These are phyloP conservation scores for Ophraella communa DNA, from an alignment of 2,888 invertebrate species.

Conservation along the genomic window DNA sequence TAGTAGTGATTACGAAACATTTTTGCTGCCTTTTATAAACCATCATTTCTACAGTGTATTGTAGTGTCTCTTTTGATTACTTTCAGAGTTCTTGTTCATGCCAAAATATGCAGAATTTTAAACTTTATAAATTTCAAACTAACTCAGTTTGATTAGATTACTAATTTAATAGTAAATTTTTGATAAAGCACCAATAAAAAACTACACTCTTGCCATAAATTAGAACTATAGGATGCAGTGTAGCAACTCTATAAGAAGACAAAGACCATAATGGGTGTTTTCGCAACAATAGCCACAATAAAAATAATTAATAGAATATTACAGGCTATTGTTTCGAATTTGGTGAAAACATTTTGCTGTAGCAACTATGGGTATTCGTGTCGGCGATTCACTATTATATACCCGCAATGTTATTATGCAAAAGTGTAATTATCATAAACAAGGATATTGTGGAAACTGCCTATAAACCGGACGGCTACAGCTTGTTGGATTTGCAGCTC, in stretches of 20 bases:
- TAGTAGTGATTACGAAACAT: no score
- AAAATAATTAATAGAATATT: slow-evolving; percentile 43
- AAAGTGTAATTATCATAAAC: slow-evolving; percentile 35
- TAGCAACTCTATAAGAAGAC: slow-evolving; percentile 39
- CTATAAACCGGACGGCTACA: slow-evolving; percentile 13
- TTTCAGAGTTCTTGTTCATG: no score
- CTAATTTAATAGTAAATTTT: neutral
- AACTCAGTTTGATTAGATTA: no score
- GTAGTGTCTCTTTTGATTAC: no score
- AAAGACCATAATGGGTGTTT: slow-evolving; percentile 39
- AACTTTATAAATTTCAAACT: no score
- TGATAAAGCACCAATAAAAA: neutral
- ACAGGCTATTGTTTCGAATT: slow-evolving; percentile 43
- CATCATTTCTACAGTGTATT: no score
- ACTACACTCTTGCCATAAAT: slow-evolving; percentile 13
- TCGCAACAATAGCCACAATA: slow-evolving; percentile 37
- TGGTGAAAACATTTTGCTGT: slow-evolving; percentile 37
- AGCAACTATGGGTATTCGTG: slow-evolving; percentile 33
- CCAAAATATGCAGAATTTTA: no score
- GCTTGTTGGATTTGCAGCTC: slow-evolving; percentile 12
- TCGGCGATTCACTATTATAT: slow-evolving; percentile 29
- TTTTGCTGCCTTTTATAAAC: no score
- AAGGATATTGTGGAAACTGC: slow-evolving; percentile 31
- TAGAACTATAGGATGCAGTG: slow-evolving; percentile 36
- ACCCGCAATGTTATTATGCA: slow-evolving; percentile 32